Conservation (phyloP, 37 sponge, comb jelly and placozoan genomes). For the Tethya wilhelma region DNA sequence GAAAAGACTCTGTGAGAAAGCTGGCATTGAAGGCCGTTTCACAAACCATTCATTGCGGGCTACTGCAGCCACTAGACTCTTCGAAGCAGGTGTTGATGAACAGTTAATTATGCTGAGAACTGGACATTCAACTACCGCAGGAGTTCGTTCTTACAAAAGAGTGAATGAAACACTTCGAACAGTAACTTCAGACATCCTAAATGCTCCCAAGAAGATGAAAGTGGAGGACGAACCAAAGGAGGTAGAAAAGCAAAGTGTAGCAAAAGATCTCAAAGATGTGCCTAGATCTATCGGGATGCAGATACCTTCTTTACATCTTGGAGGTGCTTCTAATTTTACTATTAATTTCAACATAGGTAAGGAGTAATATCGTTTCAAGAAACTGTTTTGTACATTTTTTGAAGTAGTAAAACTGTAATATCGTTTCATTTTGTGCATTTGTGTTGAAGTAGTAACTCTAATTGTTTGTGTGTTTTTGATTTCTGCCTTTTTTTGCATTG, state of each 20-base stretch:
- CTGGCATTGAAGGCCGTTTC: neutral
- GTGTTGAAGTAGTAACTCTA: too few species aligned
- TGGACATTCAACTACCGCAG: neutral
- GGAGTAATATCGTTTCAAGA: neutral
- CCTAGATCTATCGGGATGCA: too few species aligned
- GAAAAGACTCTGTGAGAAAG: neutral
- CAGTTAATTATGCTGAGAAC: neutral
- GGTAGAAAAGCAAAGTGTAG: neutral
- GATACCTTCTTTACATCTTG: neutral
- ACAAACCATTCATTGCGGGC: neutral
- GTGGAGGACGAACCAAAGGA: neutral
- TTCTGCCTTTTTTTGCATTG: too few species aligned
- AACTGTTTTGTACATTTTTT: neutral
- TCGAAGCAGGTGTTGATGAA: too few species aligned
- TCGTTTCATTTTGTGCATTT: too few species aligned
- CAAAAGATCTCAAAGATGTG: too few species aligned
- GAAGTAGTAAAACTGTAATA: neutral
- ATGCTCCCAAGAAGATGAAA: neutral
- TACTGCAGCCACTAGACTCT: neutral
- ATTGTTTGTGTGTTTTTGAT: too few species aligned
- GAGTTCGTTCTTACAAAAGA: constrained; percentile 3
- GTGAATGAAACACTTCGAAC: neutral
- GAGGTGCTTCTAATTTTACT: constrained; percentile 5
- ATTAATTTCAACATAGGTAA: neutral
- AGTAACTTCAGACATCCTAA: too few species aligned